Evolutionary conservation across 1,140 invertebrate genomes (phyloP).

Genomic region (Dreissena polymorpha): DNA sequence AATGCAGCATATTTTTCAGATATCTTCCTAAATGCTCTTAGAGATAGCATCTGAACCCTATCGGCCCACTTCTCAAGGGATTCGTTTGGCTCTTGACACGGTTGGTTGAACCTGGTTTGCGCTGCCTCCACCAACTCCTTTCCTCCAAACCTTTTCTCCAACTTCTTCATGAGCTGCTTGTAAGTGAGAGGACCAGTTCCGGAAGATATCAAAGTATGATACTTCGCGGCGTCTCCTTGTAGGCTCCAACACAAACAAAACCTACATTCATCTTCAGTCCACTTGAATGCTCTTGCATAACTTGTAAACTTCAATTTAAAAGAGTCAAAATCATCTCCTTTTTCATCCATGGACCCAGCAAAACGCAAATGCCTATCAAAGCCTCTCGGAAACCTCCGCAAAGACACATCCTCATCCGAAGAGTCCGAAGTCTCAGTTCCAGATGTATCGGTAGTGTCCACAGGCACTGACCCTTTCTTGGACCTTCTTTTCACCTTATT

Average conservation of each 20-base stretch:
- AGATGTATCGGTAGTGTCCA: background rate
- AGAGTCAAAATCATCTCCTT: slow-evolving; percentile 14
- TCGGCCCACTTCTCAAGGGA: slow-evolving; percentile 51
- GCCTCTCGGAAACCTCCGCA: slow-evolving; percentile 3
- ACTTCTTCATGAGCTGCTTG: slow-evolving; percentile 11
- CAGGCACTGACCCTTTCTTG: too few relatives aligned
- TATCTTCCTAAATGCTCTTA: slow-evolving; percentile 41
- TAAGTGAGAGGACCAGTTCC: background rate
- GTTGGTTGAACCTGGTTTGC: slow-evolving; percentile 39
- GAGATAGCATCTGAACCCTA: slow-evolving; percentile 28
- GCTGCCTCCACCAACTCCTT: slow-evolving; percentile 46
- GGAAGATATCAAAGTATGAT: slow-evolving; percentile 9
- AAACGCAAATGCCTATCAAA: slow-evolving; percentile 10
- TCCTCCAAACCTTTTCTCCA: slow-evolving; percentile 47
- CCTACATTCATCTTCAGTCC: slow-evolving; percentile 5
- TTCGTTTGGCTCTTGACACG: slow-evolving; percentile 40
- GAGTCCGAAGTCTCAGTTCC: background rate
- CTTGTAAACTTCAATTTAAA: slow-evolving; percentile 18
- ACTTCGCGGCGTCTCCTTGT: slow-evolving; percentile 1
- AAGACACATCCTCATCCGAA: background rate
- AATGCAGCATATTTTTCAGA: slow-evolving; percentile 34
- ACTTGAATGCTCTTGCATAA: slow-evolving; percentile 2
- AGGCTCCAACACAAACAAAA: slow-evolving; percentile 21
- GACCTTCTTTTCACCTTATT: background rate
- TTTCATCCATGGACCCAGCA: background rate